Base-by-base conservation (phyloP, 2,113 vertebrate species). In the Hoplias malabaricus region DNA sequence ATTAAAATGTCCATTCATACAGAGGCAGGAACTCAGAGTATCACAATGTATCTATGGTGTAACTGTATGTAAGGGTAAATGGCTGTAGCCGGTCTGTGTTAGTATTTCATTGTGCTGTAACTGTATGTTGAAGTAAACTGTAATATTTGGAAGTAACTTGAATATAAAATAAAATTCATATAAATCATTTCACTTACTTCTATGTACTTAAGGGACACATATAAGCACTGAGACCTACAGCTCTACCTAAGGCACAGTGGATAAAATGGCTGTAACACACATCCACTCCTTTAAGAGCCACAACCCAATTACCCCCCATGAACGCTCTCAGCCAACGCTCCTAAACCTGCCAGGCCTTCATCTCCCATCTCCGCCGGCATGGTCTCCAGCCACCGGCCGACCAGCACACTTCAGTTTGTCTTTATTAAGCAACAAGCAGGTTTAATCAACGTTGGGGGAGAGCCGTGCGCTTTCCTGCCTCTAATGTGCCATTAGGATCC, bases 401-500 rank as follows among this genome's bases (percentile, higher is more conserved):
- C 77, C 81, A 84, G 83, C 73, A 85, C 73, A 80, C 84, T 91
- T 92, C 90, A 92, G 89, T 93, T 93, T 93, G 90, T 93, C 90
- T 92, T 92, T 92, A 93, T 93, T 91, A 92, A 90, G 89, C 88
- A 90, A 91, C 88, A 90, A 91, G 88, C 88, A 87, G 88, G 87
- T 89, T 90, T 87, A 92, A 93, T 93, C 91, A 88, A 90, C 90
- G 84, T 23, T 85, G 77, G 82, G 87, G 83, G 87, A 86, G 88
- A 86, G 87, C 88, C 85, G 83, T 89, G 85, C 87, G 86, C 89
- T 90, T 91, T 91, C 85, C 87, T 88, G 79, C 83, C 93, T 95
- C 94, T 93, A 90, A 94, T 91, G 94, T 95, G 94, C 93, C 92
- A 92, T 96, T 98, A 97, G 92, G 83, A 90, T 93, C 91, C 89